Evolutionary conservation across 2,888 invertebrate genomes (phyloP), one percentile per base, ranked within the genome.

Genomic region (Tiliacea aurago): DNA sequence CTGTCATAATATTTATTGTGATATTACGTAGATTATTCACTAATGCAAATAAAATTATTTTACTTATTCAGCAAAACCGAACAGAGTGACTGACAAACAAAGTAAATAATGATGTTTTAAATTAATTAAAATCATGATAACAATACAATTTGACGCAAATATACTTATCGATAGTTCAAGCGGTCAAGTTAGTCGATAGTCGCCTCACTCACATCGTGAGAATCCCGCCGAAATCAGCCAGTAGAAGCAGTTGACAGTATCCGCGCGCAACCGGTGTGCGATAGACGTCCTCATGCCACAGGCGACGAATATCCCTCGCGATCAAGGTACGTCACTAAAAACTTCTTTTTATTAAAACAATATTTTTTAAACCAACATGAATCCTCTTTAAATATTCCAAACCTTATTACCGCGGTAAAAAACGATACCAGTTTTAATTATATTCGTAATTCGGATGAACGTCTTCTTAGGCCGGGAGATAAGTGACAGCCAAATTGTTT

Each of bases 201-300:
- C 75, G 68, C 89, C 82, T 86, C 90, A 85, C 88, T 90, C 80
- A 77, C 66, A 66, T 76, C 75, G 76, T 78, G 83, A 86, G 86
- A 87, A 88, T 91, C 91, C 90, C 92, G 91, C 91, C 88, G 89
- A 91, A 91, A 90, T 86, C 81, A 73, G 79, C 78, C 84, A 84
- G 84, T 84, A 76, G 82, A 64, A 80, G 70, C 81, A 70, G 78
- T 80, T 84, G 87, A 83, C 92, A 94, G 94, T 94, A 87, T 83
- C 80, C 91, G 92, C 93, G 92, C 91, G 94, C 90, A 90, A 91
- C 92, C 92, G 90, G 93, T 92, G 91, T 90, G 92, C 82, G 88
- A 65, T 43, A 85, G 92, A 83, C 80, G 84, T 82, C 87, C 88
- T 78, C 81, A 94, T 93, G 94, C 89, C 91, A 81, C 78, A 90